Evolutionary conservation across 1,140 invertebrate genomes (phyloP).

Genomic region (Galleria mellonella): DNA sequence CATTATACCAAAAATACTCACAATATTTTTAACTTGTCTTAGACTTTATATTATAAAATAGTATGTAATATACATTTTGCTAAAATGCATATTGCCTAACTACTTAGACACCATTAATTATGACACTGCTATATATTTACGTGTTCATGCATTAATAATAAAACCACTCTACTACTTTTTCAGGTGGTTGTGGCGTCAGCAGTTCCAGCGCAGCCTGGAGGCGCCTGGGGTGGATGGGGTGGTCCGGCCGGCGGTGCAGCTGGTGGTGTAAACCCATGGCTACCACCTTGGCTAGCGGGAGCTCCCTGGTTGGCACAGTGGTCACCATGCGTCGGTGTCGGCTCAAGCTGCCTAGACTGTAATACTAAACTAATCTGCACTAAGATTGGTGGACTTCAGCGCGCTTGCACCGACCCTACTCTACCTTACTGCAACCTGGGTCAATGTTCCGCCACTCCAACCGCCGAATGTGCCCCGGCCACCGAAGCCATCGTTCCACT

Average conservation of each 20-base stretch:
- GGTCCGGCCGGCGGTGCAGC: slow-evolving; percentile 8
- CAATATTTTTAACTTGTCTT: no score
- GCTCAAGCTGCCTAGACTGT: slow-evolving; percentile 46
- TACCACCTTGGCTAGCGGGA: slow-evolving; percentile 44
- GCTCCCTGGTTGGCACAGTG: slow-evolving; percentile 52
- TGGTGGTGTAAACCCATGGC: slow-evolving; percentile 37
- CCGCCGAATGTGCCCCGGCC: slow-evolving; percentile 37
- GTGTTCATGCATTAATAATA: no score
- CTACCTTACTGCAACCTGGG: slow-evolving; percentile 59
- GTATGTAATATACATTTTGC: no score
- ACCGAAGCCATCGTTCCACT: slow-evolving; percentile 1
- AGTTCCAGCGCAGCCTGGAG: slow-evolving; percentile 25
- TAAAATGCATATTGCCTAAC: no score
- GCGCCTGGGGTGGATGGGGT: slow-evolving; percentile 15
- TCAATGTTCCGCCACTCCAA: slow-evolving; percentile 52
- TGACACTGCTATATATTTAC: no score
- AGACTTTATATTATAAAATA: no score
- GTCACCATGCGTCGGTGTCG: slow-evolving; percentile 42
- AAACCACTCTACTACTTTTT: no score
- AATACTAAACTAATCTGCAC: slow-evolving; percentile 50
- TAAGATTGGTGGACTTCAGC: slow-evolving; percentile 46
- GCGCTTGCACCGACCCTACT: slow-evolving; percentile 44
- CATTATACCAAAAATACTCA: no score
- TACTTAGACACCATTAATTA: not conserved
- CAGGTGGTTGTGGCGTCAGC: slow-evolving; percentile 35